Conservation (phyloP, 2,888 invertebrate genomes). For the Rhagonycha fulva region DNA sequence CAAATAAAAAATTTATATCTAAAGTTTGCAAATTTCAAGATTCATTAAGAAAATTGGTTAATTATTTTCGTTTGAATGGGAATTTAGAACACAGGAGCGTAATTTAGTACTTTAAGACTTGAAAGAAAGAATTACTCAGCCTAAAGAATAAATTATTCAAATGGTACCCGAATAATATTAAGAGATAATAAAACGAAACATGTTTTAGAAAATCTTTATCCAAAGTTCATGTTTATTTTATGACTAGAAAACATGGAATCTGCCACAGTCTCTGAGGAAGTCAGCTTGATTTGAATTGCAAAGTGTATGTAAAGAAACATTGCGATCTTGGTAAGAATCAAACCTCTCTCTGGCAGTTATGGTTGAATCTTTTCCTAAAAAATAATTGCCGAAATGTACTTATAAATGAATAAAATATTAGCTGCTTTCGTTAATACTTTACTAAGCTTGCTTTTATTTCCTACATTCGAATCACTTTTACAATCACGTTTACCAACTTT, state of each 20-base stretch:
- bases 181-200: slow-evolving; percentile 37
- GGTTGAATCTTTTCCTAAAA: slow-evolving; percentile 10
- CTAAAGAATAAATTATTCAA: slow-evolving; percentile 10
- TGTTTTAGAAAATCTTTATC: slow-evolving; percentile 38
- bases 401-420: slow-evolving; percentile 25
- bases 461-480: not conserved
- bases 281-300: slow-evolving; percentile 40
- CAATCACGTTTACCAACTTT: not conserved
- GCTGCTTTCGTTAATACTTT: not conserved
- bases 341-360: slow-evolving; percentile 9
- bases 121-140: not conserved
- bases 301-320: slow-evolving; percentile 34
- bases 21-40: not conserved
- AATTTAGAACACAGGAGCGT: not conserved
- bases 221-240: slow-evolving; percentile 47
- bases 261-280: slow-evolving; percentile 30
- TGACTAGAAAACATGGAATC: slow-evolving; percentile 40
- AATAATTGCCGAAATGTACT: slow-evolving; percentile 22
- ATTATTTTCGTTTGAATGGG: slow-evolving; percentile 1
- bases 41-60: slow-evolving; percentile 5
- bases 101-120: not conserved
- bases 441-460: not conserved
- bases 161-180: slow-evolving; percentile 24
- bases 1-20: not conserved
- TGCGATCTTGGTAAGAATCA: slow-evolving; percentile 23